These are phyloP conservation scores for Oegoconia quadripuncta DNA, from an alignment of 2,888 invertebrate genomes.

Conservation along the genomic window DNA sequence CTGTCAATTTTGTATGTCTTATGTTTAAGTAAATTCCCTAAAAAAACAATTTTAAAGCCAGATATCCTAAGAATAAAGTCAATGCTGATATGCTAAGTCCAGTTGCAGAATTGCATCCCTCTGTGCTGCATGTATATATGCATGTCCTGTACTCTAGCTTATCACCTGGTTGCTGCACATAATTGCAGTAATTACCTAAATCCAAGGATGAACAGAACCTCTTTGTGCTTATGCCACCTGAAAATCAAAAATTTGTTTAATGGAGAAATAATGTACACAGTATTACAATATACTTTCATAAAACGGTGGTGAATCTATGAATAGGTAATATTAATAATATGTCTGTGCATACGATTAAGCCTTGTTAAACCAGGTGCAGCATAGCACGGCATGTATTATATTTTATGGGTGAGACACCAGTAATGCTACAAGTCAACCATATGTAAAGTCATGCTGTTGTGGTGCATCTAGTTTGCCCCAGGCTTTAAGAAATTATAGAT, in stretches of 20 bases:
- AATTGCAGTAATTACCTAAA: slow-evolving; percentile 93
- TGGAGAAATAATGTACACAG: not conserved
- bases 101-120: slow-evolving; percentile 88
- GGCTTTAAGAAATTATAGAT: no score
- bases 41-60: slow-evolving; percentile 1
- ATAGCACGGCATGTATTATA: no score
- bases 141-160: slow-evolving; percentile 91
- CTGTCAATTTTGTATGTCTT: no score
- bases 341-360: no score
- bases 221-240: slow-evolving; percentile 93
- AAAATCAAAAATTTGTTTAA: slow-evolving; percentile 27
- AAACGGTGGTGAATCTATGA: no score
- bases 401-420: no score
- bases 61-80: slow-evolving; percentile 15
- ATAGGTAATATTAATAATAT: no score
- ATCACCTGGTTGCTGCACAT: slow-evolving; percentile 92
- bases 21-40: slow-evolving; percentile 1
- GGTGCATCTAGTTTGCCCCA: no score
- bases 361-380: no score
- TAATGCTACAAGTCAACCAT: no score
- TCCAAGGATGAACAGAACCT: slow-evolving; percentile 92
- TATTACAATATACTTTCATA: no score
- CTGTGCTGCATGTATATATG: slow-evolving; percentile 89
- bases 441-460: no score
- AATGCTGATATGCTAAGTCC: slow-evolving; percentile 33